Evolutionary conservation across 2,888 invertebrate species (phyloP).

Genomic region (Megamerina dolium): DNA sequence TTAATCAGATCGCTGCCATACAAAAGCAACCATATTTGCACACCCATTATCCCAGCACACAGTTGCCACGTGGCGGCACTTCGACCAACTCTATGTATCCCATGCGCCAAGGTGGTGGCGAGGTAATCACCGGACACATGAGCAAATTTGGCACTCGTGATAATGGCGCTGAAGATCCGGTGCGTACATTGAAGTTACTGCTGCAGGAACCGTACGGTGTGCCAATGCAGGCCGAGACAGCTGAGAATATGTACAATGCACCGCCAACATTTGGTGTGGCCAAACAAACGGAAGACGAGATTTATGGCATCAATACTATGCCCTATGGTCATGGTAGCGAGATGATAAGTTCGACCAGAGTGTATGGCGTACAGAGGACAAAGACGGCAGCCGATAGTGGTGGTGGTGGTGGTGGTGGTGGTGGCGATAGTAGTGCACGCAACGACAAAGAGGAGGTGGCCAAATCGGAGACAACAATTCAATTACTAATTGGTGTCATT

Average conservation of each 20-base stretch:
- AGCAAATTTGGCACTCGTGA: slow-evolving; percentile 46
- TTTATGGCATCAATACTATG: slow-evolving; percentile 8
- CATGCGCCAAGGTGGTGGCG: slow-evolving; percentile 12
- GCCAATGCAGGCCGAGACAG: slow-evolving; percentile 24
- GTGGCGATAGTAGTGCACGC: slow-evolving; percentile 4
- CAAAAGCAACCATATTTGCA: slow-evolving; percentile 37
- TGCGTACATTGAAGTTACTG: slow-evolving; percentile 41
- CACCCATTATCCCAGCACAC: slow-evolving; percentile 23
- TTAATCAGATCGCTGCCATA: slow-evolving; percentile 51
- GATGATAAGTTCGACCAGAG: slow-evolving; percentile 5
- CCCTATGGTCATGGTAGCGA: slow-evolving; percentile 9
- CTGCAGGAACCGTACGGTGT: slow-evolving; percentile 36
- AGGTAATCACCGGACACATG: slow-evolving; percentile 46
- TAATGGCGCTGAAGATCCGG: slow-evolving; percentile 45
- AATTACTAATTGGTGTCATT: slow-evolving; percentile 60
- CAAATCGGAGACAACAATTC: slow-evolving; percentile 58
- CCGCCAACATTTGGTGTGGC: slow-evolving; percentile 40
- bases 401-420: slow-evolving; percentile 9
- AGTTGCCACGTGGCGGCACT: slow-evolving; percentile 7
- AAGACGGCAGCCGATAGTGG: slow-evolving; percentile 7
- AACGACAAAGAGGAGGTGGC: slow-evolving; percentile 47
- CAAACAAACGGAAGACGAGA: slow-evolving; percentile 13
- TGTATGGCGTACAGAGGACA: slow-evolving; percentile 17
- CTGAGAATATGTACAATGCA: slow-evolving; percentile 47
- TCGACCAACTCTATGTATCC: slow-evolving; percentile 1